Percentiles rank a stretch among this genome's conserved stretches.
These are phyloP conservation scores for Euwallacea fornicatus DNA, from an alignment of 1,140 invertebrate species.

Conservation along the genomic window DNA sequence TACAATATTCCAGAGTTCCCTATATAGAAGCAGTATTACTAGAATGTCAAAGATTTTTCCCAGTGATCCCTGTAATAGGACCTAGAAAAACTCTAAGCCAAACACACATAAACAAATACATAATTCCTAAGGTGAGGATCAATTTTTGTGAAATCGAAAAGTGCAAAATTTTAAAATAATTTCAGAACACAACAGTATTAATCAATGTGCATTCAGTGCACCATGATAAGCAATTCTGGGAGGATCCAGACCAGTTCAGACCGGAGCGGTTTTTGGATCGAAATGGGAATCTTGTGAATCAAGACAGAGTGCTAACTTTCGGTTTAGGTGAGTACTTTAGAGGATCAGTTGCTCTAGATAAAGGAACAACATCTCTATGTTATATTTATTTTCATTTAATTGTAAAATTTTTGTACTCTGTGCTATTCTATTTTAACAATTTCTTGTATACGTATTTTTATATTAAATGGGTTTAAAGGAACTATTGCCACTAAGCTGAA, in stretches of 20 bases:
- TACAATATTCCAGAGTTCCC: conserved; percentile 42
- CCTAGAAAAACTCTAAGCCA: conserved; percentile 65
- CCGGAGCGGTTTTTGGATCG: conserved; percentile 73
- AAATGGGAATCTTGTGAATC: conserved; percentile 59
- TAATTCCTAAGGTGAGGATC: conserved; percentile 62
- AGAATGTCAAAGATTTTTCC: conserved; percentile 62
- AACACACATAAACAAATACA: conserved; percentile 63
- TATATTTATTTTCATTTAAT: no score
- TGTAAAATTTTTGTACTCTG: no score
- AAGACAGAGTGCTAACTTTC: conserved; percentile 69
- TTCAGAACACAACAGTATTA: conserved; percentile 61
- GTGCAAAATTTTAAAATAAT: background rate
- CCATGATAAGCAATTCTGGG: conserved; percentile 68
- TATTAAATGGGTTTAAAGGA: conserved; percentile 6
- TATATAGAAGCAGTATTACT: conserved; percentile 63
- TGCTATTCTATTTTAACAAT: no score
- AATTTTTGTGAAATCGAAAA: conserved; percentile 38
- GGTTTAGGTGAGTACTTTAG: conserved; percentile 62
- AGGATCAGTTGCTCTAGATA: no score
- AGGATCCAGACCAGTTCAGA: conserved; percentile 67
- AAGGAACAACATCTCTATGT: no score
- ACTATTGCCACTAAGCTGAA: no score
- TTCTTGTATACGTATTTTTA: background rate
- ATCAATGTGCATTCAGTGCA: conserved; percentile 69
- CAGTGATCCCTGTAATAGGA: conserved; percentile 65